Evolutionary conservation across 2,113 vertebrate species (phyloP).

Genomic region (Cinclus cinclus): DNA sequence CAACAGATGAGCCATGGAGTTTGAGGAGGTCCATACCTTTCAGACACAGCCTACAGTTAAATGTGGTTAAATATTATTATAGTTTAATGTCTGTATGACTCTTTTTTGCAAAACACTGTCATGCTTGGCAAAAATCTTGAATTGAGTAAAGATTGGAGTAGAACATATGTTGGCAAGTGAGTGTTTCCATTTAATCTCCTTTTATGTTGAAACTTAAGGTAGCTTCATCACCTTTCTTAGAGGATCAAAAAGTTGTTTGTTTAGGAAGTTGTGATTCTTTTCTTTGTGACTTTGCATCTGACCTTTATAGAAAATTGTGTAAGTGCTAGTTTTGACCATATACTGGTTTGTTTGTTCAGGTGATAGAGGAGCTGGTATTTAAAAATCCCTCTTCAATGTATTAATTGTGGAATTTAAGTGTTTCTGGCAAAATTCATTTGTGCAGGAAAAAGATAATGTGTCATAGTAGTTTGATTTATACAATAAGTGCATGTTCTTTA

Average conservation of each 20-base stretch:
- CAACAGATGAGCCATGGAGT: not conserved
- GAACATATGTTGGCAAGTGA: rapidly evolving
- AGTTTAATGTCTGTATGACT: not conserved
- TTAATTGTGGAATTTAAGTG: not conserved
- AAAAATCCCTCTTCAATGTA: not conserved
- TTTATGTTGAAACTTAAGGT: not conserved
- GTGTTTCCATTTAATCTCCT: not conserved
- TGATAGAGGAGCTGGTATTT: not conserved
- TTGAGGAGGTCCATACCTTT: not conserved
- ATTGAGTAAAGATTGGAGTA: not conserved
- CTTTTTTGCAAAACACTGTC: not conserved
- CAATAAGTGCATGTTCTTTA: not conserved
- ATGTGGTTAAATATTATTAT: not conserved
- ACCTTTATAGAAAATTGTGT: not conserved
- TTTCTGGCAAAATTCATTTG: not conserved
- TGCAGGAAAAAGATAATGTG: not conserved
- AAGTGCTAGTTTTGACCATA: not conserved
- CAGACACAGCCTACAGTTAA: not conserved
- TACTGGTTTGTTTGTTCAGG: not conserved
- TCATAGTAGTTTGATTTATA: not conserved
- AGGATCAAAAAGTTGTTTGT: not conserved
- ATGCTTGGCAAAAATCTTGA: not conserved
- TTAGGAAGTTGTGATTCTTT: not conserved
- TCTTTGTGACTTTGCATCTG: not conserved
- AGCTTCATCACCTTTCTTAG: not conserved